Percentiles rank a stretch among this genome's conserved stretches.
Evolutionary conservation across 1,140 invertebrate species (phyloP).

Genomic region (Bombyx mori): DNA sequence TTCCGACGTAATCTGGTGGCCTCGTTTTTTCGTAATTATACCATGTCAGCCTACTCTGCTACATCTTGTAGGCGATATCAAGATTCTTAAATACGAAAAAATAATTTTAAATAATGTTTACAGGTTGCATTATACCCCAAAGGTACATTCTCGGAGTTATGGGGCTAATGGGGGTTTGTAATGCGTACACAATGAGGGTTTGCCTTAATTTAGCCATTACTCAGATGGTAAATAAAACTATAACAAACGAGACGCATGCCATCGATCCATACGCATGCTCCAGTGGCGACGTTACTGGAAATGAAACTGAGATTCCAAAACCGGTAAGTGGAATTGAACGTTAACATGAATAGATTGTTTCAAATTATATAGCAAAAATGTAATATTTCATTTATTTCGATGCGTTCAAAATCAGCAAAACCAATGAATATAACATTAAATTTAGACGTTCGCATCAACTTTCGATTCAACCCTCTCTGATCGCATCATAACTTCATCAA

Average conservation of each 20-base stretch:
- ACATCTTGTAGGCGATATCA: too few species aligned
- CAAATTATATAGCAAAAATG: too few species aligned
- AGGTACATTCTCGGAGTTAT: slow-evolving; percentile 84
- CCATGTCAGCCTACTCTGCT: too few species aligned
- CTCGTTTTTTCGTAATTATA: too few species aligned
- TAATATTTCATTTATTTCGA: too few species aligned
- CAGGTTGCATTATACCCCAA: slow-evolving; percentile 77
- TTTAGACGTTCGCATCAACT: too few species aligned
- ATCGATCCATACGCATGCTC: slow-evolving; percentile 40
- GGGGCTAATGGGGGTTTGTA: slow-evolving; percentile 86
- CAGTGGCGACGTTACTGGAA: slow-evolving; percentile 22
- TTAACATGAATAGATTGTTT: too few species aligned
- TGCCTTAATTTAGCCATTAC: slow-evolving; percentile 91
- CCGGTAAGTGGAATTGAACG: slow-evolving; percentile 28
- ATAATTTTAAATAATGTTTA: slow-evolving; percentile 2
- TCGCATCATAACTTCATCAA: too few species aligned
- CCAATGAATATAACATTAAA: too few species aligned
- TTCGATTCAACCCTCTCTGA: too few species aligned
- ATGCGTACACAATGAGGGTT: slow-evolving; percentile 89
- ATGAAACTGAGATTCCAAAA: slow-evolving; percentile 12
- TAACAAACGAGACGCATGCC: slow-evolving; percentile 13
- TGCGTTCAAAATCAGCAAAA: too few species aligned
- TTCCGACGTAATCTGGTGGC: too few species aligned
- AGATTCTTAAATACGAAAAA: not conserved
- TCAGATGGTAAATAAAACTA: slow-evolving; percentile 78